These are phyloP conservation scores for Aradophagus sp. DNA, from an alignment of 1,140 invertebrate species.

Conservation along the genomic window DNA sequence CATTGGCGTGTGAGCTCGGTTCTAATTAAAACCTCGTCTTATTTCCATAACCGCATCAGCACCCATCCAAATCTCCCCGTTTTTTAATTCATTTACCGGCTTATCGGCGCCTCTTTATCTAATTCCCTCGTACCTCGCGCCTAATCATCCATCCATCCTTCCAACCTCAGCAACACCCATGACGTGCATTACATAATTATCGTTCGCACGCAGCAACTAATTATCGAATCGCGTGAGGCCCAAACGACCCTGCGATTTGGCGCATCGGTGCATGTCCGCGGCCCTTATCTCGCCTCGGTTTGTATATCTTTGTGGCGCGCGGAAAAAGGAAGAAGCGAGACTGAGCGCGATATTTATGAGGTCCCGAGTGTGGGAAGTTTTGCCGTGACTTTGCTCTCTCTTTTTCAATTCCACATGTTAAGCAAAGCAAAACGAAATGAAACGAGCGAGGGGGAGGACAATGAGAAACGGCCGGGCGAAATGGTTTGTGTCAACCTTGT, in stretches of 20 bases:
- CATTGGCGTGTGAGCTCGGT: too few relatives aligned
- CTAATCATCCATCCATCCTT: conserved; percentile 51
- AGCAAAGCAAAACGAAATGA: too few relatives aligned
- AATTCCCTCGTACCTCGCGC: conserved; percentile 18
- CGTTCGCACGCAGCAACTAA: conserved; percentile 46
- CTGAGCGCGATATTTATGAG: background rate
- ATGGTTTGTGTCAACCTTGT: too few relatives aligned
- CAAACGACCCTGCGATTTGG: conserved; percentile 38
- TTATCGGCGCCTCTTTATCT: conserved; percentile 39
- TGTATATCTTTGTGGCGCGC: background rate
- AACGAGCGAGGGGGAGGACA: too few relatives aligned
- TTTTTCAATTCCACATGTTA: too few relatives aligned
- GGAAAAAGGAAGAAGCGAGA: background rate
- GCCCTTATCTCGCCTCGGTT: conserved; percentile 15
- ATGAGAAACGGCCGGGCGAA: too few relatives aligned
- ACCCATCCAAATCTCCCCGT: conserved; percentile 15
- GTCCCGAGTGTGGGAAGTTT: background rate
- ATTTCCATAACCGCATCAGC: conserved; percentile 5
- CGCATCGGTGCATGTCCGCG: conserved; percentile 38
- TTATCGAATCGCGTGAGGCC: conserved; percentile 51
- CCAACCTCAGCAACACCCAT: conserved; percentile 28
- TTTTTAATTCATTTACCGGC: conserved; percentile 42
- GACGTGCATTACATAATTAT: conserved; percentile 52
- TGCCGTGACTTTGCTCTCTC: too few relatives aligned
- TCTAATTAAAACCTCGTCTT: conserved; percentile 28